Evolutionary conservation across 2,113 vertebrate genomes (phyloP).

Genomic region (Percopsis transmontana): DNA sequence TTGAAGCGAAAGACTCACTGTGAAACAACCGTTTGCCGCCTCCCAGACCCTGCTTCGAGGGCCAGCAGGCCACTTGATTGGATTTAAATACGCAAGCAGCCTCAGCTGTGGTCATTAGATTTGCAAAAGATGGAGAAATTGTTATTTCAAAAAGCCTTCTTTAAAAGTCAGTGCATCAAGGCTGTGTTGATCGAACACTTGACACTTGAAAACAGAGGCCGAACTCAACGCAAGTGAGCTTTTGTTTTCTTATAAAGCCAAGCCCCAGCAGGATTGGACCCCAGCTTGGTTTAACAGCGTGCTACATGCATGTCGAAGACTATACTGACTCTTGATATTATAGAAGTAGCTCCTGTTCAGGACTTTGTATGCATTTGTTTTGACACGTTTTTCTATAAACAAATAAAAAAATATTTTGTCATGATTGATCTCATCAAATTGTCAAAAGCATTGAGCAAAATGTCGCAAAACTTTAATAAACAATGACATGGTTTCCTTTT

Average conservation of each 20-base stretch:
- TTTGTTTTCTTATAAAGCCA: background rate
- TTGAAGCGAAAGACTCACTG: conserved; percentile 82
- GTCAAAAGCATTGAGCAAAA: no score
- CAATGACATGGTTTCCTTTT: no score
- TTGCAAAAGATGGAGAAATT: background rate
- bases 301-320: background rate
- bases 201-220: background rate
- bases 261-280: background rate
- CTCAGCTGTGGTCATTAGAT: background rate
- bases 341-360: background rate
- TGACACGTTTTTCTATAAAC: background rate
- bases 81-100: background rate
- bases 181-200: no score
- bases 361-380: background rate
- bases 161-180: no score
- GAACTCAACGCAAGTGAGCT: background rate
- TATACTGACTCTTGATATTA: background rate
- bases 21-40: conserved; percentile 16
- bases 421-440: no score
- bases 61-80: background rate
- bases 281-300: background rate
- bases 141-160: no score
- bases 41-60: background rate
- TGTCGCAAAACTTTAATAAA: no score
- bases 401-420: background rate